These are phyloP conservation scores for Saccostrea glomerata DNA, from an alignment of 1,140 invertebrate genomes.

Conservation along the genomic window DNA sequence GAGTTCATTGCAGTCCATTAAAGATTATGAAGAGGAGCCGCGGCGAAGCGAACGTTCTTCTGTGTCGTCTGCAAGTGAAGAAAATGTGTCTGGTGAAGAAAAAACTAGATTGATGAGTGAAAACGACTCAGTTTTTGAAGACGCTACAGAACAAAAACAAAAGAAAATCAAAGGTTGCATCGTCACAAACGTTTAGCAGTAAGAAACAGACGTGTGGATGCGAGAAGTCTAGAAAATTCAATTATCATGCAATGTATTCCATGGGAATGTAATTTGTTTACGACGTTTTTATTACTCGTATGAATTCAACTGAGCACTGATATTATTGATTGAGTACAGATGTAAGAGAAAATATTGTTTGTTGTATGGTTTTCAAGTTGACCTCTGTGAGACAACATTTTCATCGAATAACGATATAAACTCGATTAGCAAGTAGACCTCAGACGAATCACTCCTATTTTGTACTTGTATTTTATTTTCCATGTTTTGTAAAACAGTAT, in stretches of 20 bases:
- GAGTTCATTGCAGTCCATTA: constrained; percentile 47
- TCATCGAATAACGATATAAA: constrained; percentile 15
- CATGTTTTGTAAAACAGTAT: neutral
- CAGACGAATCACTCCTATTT: neutral
- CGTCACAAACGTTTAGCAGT: constrained; percentile 15
- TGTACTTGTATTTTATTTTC: neutral
- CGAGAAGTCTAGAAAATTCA: constrained; percentile 17
- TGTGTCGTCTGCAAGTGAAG: constrained; percentile 30
- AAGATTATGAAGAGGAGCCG: constrained; percentile 47
- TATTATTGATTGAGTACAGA: constrained; percentile 13
- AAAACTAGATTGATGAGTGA: constrained; percentile 20
- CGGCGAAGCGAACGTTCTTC: constrained; percentile 41
- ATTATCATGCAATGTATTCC: neutral
- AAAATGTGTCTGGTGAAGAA: constrained; percentile 38
- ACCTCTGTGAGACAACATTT: neutral
- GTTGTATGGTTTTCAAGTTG: neutral
- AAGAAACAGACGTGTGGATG: neutral
- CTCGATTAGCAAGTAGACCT: neutral
- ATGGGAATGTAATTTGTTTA: constrained; percentile 22
- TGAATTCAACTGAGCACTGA: neutral
- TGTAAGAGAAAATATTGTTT: constrained; percentile 8
- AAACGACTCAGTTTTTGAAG: neutral
- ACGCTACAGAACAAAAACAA: neutral
- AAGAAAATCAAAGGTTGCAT: constrained; percentile 28
- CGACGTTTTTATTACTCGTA: constrained; percentile 14